These are phyloP conservation scores for Anguilla obscura DNA, from an alignment of 2,797 vertebrate genomes.

Conservation along the genomic window DNA sequence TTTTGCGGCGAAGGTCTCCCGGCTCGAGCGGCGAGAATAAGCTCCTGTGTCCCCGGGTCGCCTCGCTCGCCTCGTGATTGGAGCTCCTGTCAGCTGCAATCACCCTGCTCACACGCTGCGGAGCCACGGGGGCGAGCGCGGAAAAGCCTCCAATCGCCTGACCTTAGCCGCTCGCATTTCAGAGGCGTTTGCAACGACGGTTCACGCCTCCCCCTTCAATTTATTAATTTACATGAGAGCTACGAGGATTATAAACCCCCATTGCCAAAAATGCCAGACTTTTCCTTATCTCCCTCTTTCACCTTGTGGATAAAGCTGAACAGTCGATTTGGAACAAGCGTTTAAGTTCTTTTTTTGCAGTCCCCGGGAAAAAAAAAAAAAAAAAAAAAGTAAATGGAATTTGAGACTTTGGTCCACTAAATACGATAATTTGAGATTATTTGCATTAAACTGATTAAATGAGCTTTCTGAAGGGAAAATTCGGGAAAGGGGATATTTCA, in stretches of 20 bases:
- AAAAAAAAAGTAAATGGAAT: not conserved
- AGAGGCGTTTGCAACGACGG: not conserved
- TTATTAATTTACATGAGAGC: constrained; percentile 17
- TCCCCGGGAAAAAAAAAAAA: not conserved
- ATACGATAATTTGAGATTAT: constrained; percentile 39
- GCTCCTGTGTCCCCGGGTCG: not conserved
- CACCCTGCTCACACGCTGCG: not conserved
- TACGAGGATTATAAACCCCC: not conserved
- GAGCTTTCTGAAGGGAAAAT: not conserved
- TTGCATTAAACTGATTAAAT: constrained; percentile 49
- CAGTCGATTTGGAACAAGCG: constrained; percentile 53
- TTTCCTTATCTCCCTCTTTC: constrained; percentile 53
- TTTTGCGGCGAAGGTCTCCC: not conserved
- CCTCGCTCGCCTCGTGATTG: not conserved
- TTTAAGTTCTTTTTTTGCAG: constrained; percentile 27
- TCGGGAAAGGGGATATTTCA: constrained; percentile 5
- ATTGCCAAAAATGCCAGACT: constrained; percentile 8
- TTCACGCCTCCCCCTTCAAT: not conserved
- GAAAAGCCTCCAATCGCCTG: constrained; percentile 2
- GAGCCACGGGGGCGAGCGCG: not conserved
- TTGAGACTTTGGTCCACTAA: constrained; percentile 48
- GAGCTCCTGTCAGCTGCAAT: not conserved
- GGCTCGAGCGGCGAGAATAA: not conserved
- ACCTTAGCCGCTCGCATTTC: not conserved
- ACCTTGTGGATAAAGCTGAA: constrained; percentile 46